These are phyloP conservation scores for Thripadectes ignobilis DNA, from an alignment of 2,797 vertebrate genomes.

Conservation along the genomic window DNA sequence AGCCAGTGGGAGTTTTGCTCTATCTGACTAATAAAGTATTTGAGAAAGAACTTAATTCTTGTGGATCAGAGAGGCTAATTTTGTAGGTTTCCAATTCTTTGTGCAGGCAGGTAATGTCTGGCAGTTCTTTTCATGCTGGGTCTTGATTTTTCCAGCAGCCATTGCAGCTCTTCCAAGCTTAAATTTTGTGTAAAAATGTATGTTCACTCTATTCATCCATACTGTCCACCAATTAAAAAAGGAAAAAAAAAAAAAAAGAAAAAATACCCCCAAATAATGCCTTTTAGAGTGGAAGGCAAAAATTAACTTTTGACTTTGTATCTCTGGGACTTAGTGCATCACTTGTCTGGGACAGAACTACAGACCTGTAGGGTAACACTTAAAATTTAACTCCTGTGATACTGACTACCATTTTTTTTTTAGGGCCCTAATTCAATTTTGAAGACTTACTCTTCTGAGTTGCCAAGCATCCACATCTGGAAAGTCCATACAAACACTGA, in stretches of 20 bases:
- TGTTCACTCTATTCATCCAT: background rate
- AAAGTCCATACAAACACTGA: background rate
- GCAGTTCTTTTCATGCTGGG: background rate
- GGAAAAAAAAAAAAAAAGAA: fast-evolving
- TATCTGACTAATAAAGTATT: background rate
- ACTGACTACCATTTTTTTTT: background rate
- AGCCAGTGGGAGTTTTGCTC: background rate
- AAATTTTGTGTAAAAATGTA: background rate
- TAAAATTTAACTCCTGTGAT: background rate
- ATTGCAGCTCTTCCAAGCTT: background rate
- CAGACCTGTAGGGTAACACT: background rate
- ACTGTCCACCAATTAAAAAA: background rate
- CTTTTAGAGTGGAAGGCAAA: background rate
- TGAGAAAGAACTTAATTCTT: background rate
- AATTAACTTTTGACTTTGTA: background rate
- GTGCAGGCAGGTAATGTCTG: background rate
- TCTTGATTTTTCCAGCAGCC: background rate
- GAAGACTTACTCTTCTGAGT: background rate
- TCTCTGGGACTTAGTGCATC: background rate
- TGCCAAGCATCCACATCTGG: background rate
- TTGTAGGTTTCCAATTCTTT: background rate
- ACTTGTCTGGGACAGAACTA: background rate
- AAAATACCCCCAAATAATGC: fast-evolving
- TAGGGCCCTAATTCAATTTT: background rate
- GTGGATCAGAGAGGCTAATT: background rate